phyloP scores from a whole-genome alignment of 2,797 vertebrate genomes.

The Semaprochilodus insignis region DNA sequence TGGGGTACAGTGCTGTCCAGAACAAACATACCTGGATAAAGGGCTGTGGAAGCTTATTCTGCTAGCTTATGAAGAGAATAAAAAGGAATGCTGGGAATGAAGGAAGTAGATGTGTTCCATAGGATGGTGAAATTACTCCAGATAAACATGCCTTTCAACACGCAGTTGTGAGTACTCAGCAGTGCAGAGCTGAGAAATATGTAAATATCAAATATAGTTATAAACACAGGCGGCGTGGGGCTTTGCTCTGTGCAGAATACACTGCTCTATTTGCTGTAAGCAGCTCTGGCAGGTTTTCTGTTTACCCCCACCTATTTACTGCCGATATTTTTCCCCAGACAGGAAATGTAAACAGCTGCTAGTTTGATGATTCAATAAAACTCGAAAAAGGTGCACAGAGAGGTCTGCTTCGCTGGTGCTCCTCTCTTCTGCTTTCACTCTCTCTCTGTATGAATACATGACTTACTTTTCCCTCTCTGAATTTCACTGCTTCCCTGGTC shows the following conservation, averaged over 20 bases:
- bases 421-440: background rate
- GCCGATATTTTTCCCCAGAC: conserved; percentile 67
- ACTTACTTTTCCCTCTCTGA: background rate
- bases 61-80: background rate
- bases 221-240: conserved; percentile 44
- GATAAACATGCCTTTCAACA: conserved; percentile 48
- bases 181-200: conserved; percentile 54
- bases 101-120: background rate
- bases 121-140: conserved; percentile 30
- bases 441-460: background rate
- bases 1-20: background rate
- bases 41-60: background rate
- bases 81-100: conserved; percentile 17
- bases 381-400: conserved; percentile 52
- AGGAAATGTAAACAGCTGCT: conserved; percentile 73
- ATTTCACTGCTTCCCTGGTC: conserved; percentile 8
- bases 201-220: conserved; percentile 59
- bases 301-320: conserved; percentile 73
- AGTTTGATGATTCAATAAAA: conserved; percentile 72
- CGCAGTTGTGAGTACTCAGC: conserved; percentile 24
- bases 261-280: conserved; percentile 59
- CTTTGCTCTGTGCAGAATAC: conserved; percentile 6
- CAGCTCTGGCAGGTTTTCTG: conserved; percentile 57
- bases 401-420: background rate
- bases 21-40: conserved; percentile 5